Evolutionary conservation across 2,797 vertebrate genomes (phyloP).

Genomic region (Hydrocynus forskahlii): DNA sequence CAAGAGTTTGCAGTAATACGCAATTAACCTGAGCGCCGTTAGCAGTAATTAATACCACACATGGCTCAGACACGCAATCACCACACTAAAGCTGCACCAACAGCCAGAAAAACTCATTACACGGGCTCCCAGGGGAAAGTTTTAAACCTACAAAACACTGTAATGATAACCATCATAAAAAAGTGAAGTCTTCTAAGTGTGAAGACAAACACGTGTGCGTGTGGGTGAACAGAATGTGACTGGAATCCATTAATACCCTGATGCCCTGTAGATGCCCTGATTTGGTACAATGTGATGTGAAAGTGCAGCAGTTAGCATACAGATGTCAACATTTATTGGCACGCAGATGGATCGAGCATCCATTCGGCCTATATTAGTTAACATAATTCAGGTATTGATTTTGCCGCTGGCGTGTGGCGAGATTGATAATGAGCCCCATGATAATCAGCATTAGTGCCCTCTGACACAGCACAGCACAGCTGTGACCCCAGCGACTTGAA

Average conservation of each 20-base stretch:
- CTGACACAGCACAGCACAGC: slow-evolving; percentile 53
- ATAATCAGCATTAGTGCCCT: slow-evolving; percentile 58
- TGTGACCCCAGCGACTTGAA: slow-evolving; percentile 59
- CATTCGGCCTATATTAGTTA: slow-evolving; percentile 41
- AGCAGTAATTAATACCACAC: slow-evolving; percentile 63
- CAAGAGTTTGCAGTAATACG: slow-evolving; percentile 58
- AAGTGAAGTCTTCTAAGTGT: neutral
- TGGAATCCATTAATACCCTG: slow-evolving; percentile 22
- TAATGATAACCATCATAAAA: slow-evolving; percentile 17
- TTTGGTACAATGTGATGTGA: slow-evolving; percentile 19
- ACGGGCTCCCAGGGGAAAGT: slow-evolving; percentile 37
- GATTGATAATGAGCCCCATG: slow-evolving; percentile 63
- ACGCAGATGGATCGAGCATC: slow-evolving; percentile 38
- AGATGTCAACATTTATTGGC: slow-evolving; percentile 31
- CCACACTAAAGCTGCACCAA: slow-evolving; percentile 7
- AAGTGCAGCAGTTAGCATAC: slow-evolving; percentile 26
- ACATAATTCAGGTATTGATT: slow-evolving; percentile 49
- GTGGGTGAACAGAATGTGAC: slow-evolving; percentile 13
- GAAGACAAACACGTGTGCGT: neutral
- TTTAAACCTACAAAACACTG: neutral
- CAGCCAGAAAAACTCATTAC: slow-evolving; percentile 41
- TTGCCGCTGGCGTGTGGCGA: slow-evolving; percentile 19
- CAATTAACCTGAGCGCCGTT: slow-evolving; percentile 65
- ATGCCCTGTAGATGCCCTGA: neutral
- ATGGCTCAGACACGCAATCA: slow-evolving; percentile 47